These are phyloP conservation scores for Cephus nigrinus DNA, from an alignment of 2,888 invertebrate species.

Conservation along the genomic window DNA sequence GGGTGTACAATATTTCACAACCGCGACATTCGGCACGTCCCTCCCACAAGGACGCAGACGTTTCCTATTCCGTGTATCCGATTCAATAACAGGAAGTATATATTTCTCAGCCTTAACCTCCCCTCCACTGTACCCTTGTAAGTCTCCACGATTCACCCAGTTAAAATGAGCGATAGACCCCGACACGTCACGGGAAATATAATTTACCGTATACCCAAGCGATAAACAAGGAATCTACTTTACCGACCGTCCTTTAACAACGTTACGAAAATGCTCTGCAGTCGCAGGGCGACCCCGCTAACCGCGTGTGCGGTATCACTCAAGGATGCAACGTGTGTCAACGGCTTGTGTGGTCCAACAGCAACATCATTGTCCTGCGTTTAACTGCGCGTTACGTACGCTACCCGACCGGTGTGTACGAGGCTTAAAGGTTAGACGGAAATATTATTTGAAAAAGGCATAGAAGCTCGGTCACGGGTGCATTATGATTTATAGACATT, in stretches of 20 bases:
- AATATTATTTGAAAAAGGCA: not conserved
- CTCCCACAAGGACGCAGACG: not conserved
- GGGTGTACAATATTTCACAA: not conserved
- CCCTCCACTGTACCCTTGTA: not conserved
- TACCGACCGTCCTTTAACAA: not conserved
- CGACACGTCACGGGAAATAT: not conserved
- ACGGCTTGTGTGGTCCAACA: not conserved
- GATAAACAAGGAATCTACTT: not conserved
- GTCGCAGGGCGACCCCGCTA: not conserved
- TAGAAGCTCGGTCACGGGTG: not conserved
- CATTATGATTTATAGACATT: conserved; percentile 1
- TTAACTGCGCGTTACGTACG: not conserved
- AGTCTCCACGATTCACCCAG: not conserved
- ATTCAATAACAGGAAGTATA: not conserved
- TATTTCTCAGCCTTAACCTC: not conserved
- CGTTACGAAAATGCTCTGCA: not conserved
- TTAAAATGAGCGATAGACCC: not conserved
- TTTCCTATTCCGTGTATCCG: not conserved
- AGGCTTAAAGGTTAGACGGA: not conserved
- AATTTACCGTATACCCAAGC: not conserved
- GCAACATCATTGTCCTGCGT: not conserved
- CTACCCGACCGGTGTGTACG: not conserved
- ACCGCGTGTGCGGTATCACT: not conserved
- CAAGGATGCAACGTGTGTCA: not conserved
- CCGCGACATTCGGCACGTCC: not conserved